Evolutionary conservation across 2,797 vertebrate species (phyloP), one percentile per base, ranked within the genome.

Genomic region (Muraenolepis orangiensis): DNA sequence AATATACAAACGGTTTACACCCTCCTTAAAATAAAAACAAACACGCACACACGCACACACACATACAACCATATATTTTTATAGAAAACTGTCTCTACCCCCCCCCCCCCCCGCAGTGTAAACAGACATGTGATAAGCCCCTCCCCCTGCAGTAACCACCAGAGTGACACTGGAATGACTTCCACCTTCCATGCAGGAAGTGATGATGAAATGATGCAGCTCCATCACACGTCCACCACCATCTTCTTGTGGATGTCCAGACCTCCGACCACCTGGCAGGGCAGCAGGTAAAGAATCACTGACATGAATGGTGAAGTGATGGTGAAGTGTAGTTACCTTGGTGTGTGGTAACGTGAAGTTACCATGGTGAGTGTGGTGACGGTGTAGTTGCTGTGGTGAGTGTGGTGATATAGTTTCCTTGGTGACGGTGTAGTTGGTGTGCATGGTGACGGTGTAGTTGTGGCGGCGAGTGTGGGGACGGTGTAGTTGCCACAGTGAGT

Each of bases 191-290:
- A 57, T 2, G 23, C 51, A 57, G 51, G 51, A 57, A 57, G 51
- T 57, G 57, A 12, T 64, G 13, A 42, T 14, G 57, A 64, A 8
- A 8, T n/a, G 46, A 61, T 61, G 68, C 34, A 26, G 70, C 76
- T 85, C 89, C 88, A 92, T 98, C 95, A 98, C 93, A 98, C 94
- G 36, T 98, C 96, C 88, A 98, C 95, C 75, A 98, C 96, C 96
- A 98, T 98, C 93, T 96, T 97, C 96, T 96, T 98, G 95, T 97
- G 96, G 93, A 98, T 96, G 93, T 97, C 95, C 94, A 98, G 90
- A 87, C 96, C 96, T 75, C 96, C 95, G 80, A 97, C 96, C 72
- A 97, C 96, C 96, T 97, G 92, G 2, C 82, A 90, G 70, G 77
- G 78, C 70, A 70, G 66, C 57, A 74, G 71, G 69, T 18, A 72